Conservation (phyloP, 2,888 invertebrate genomes). For the Caenorhabditis sp. region DNA sequence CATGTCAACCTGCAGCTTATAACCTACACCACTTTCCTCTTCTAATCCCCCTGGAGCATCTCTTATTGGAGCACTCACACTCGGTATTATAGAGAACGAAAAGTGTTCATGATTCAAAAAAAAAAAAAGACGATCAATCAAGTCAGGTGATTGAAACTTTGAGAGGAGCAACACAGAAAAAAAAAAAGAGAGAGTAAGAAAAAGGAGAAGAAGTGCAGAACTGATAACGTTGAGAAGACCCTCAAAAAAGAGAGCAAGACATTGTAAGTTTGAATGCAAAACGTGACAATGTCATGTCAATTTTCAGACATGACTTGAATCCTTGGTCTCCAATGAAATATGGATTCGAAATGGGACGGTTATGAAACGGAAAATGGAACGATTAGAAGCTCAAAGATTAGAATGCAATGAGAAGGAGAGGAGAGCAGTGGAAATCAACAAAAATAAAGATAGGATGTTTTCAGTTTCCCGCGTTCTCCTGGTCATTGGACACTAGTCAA, state of each 20-base stretch:
- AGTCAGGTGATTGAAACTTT: constrained; percentile 46
- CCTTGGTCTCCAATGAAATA: not conserved
- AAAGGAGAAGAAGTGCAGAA: not conserved
- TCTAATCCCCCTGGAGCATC: not conserved
- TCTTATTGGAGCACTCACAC: not conserved
- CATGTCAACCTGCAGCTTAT: not conserved
- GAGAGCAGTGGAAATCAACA: not conserved
- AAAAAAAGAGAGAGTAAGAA: constrained; percentile 4
- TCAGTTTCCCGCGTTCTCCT: not conserved
- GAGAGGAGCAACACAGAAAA: too few species aligned
- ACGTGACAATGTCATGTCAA: not conserved
- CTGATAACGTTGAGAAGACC: not conserved
- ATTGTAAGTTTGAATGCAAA: not conserved
- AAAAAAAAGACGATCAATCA: constrained; percentile 15
- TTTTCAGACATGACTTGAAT: not conserved
- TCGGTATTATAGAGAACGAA: too few species aligned
- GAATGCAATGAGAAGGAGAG: too few species aligned
- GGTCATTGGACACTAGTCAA: constrained; percentile 5
- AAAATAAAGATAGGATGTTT: not conserved
- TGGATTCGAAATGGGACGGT: not conserved
- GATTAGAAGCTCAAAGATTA: not conserved
- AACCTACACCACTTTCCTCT: not conserved
- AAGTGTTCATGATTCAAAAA: constrained; percentile 5
- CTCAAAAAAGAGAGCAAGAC: not conserved
- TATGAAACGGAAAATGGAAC: not conserved